Conservation (phyloP, 2,113 vertebrate species). For the Strix uralensis region DNA sequence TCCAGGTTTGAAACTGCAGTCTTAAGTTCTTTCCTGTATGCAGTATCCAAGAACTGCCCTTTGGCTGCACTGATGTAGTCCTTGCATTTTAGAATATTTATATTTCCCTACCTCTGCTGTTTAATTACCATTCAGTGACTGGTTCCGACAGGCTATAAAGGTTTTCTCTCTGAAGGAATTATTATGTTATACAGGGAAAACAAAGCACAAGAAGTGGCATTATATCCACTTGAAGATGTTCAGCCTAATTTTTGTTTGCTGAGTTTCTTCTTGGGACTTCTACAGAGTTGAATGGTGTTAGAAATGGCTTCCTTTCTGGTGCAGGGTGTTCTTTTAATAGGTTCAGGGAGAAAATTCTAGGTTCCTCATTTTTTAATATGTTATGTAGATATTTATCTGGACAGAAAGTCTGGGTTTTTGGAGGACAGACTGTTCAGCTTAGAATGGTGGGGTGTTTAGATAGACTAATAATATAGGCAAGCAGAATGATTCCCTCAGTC, state of each 20-base stretch:
- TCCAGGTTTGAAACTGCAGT: background rate
- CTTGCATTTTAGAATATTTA: background rate
- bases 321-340: background rate
- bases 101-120: background rate
- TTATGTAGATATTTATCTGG: background rate
- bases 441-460: background rate
- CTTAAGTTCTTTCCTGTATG: background rate
- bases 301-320: background rate
- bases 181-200: background rate
- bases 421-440: background rate
- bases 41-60: background rate
- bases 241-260: background rate
- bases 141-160: background rate
- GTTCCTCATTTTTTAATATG: background rate
- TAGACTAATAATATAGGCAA: background rate
- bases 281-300: background rate
- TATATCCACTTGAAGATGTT: background rate
- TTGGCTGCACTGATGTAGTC: background rate
- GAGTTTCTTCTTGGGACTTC: background rate
- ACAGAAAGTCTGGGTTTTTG: background rate
- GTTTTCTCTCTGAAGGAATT: background rate
- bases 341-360: background rate
- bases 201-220: background rate
- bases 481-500: background rate
- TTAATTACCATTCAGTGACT: background rate